These are phyloP conservation scores for Eudasyphora cyanicolor DNA, from an alignment of 2,888 invertebrate species.

Conservation along the genomic window DNA sequence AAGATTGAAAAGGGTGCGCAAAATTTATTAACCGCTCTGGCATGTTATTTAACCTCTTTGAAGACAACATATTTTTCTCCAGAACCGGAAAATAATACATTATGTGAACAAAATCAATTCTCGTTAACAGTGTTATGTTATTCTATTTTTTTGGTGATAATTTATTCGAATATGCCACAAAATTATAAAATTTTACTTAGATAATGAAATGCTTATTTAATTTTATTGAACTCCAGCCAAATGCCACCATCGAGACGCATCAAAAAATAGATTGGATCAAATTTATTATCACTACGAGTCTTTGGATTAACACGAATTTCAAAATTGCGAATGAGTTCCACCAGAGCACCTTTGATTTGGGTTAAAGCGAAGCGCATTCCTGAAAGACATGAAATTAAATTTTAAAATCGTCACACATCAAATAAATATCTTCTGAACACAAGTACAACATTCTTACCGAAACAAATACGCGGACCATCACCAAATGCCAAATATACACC, in stretches of 20 bases:
- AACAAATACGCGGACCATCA: conserved; percentile 77
- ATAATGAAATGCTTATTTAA: conserved; percentile 24
- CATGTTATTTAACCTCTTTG: no score
- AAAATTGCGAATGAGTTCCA: conserved; percentile 75
- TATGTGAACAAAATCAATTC: no score
- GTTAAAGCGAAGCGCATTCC: conserved; percentile 78
- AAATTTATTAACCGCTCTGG: no score
- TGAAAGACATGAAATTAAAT: not conserved
- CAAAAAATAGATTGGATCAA: conserved; percentile 71
- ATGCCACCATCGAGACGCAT: conserved; percentile 71
- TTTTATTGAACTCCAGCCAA: conserved; percentile 73
- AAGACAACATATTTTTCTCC: no score
- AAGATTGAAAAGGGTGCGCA: no score
- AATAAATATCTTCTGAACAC: no score
- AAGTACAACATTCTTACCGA: conserved; percentile 68
- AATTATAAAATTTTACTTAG: no score
- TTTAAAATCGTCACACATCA: not conserved
- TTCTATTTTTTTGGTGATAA: no score
- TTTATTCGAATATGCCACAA: no score
- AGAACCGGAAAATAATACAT: no score
- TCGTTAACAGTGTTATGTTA: no score
- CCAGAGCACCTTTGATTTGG: conserved; percentile 76
- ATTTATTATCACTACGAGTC: conserved; percentile 73
- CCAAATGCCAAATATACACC: conserved; percentile 75
- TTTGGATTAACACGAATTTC: conserved; percentile 74